Evolutionary conservation across 1,140 invertebrate species (phyloP).

Genomic region (Luehdorfia chinensis): DNA sequence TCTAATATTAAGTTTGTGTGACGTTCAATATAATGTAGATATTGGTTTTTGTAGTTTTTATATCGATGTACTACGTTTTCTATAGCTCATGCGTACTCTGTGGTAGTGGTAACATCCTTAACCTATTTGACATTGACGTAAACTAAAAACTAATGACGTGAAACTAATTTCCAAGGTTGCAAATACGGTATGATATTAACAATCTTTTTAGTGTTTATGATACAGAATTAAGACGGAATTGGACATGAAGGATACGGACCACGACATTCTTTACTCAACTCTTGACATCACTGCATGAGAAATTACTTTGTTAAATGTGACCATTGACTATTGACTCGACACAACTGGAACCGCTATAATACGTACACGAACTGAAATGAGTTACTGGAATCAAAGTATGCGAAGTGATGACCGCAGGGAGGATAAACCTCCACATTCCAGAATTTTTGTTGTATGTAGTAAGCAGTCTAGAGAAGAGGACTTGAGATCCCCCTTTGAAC

Average conservation of each 20-base stretch:
- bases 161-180: slow-evolving; percentile 3
- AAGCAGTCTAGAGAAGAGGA: slow-evolving; percentile 90
- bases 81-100: no score
- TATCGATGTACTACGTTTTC: no score
- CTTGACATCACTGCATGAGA: background rate
- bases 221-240: slow-evolving; percentile 2
- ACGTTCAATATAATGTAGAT: no score
- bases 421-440: slow-evolving; percentile 65
- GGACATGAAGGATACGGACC: slow-evolving; percentile 8
- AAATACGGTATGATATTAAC: no score
- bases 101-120: no score
- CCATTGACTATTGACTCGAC: slow-evolving; percentile 23
- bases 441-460: slow-evolving; percentile 91
- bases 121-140: no score
- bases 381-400: slow-evolving; percentile 25
- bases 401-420: slow-evolving; percentile 50
- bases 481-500: slow-evolving; percentile 86
- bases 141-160: no score
- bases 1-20: no score
- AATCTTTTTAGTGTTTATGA: slow-evolving; percentile 1
- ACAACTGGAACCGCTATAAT: slow-evolving; percentile 23
- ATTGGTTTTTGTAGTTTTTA: no score
- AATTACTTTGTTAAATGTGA: slow-evolving; percentile 1
- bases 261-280: background rate
- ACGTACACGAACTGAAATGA: slow-evolving; percentile 26